Evolutionary conservation across 2,797 vertebrate species (phyloP).

Genomic region (Esox lucius): DNA sequence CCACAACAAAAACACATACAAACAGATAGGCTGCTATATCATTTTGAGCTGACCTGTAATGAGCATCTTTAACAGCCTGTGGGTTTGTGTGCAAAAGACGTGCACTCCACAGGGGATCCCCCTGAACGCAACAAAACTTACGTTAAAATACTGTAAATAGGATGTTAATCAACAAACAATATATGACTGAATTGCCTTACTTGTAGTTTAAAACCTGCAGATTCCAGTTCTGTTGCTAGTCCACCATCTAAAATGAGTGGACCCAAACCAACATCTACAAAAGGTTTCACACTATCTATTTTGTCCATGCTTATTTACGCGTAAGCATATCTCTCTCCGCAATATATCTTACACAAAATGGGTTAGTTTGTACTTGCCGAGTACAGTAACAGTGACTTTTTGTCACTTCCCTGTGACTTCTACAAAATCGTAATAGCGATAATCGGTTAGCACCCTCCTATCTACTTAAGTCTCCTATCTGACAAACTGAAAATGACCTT

Average conservation of each 20-base stretch:
- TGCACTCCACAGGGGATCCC: constrained; percentile 82
- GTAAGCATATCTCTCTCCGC: not conserved
- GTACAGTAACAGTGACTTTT: too few relatives aligned
- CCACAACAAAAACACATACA: not conserved
- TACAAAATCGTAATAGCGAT: not conserved
- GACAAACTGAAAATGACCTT: too few relatives aligned
- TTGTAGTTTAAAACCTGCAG: constrained; percentile 70
- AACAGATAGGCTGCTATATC: too few relatives aligned
- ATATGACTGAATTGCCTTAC: constrained; percentile 43
- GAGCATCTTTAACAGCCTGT: constrained; percentile 73
- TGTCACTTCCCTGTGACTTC: not conserved
- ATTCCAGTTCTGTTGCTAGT: constrained; percentile 78
- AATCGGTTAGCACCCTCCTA: not conserved
- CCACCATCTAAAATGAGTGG: constrained; percentile 79
- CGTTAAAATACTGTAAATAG: not conserved
- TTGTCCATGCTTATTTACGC: not conserved
- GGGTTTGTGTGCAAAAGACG: constrained; percentile 77
- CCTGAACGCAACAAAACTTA: constrained; percentile 53
- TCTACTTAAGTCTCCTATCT: too few relatives aligned
- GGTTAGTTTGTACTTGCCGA: too few relatives aligned
- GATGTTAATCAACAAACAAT: not conserved
- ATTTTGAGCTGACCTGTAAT: constrained; percentile 67
- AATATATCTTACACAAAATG: too few relatives aligned
- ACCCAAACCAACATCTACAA: too few relatives aligned
- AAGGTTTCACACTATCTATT: not conserved